Base-by-base conservation (phyloP, 2,113 vertebrate species). In the Tympanuchus pallidicinctus region DNA sequence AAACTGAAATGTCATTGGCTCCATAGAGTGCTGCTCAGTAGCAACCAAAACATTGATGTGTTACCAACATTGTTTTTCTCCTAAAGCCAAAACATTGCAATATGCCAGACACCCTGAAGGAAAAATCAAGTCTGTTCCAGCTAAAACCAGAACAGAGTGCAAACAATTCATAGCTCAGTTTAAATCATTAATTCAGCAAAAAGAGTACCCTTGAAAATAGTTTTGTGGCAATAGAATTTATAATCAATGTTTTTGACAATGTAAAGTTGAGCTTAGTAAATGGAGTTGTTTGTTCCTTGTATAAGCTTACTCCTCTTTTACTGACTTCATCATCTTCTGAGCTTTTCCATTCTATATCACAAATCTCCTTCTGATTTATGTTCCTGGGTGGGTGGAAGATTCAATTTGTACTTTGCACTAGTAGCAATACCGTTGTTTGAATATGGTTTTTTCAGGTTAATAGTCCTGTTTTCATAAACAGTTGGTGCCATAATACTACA, bases 391-490 rank as follows among this genome's bases (percentile, higher is more conserved):
- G 70, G 79, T 78, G 52, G 76, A 89, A 94, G 42, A 47, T 95
- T 96, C 79, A 77, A 77, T 95, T 90, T 95, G 85, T 92, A 75
- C 90, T 93, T 93, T 84, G 80, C 36, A 59, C 82, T 71, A 75
- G 38, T 84, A 93, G 85, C 87, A 93, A 87, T 95, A 90, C 79
- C 93, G 48, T 47, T 90, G 61, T 94, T 92, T 92, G 86, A 95
- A 85, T 67, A 63, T 77, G 82, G n/a, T 94, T 96, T 94, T 96
- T 89, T 95, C 71, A 80, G 61, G 66, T 88, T 95, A 91, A 94
- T 93, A 82, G 80, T 94, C 95, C 82, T 94, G 93, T 92, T 96
- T 95, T 84, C 70, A 87, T 92, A 95, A 96, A 92, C 80, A 88
- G 70, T 87, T 92, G 79, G 59, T 95, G 60, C 73, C 84, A 87